Evolutionary conservation across 2,797 vertebrate species (phyloP).

Genomic region (Lagodon rhomboides): DNA sequence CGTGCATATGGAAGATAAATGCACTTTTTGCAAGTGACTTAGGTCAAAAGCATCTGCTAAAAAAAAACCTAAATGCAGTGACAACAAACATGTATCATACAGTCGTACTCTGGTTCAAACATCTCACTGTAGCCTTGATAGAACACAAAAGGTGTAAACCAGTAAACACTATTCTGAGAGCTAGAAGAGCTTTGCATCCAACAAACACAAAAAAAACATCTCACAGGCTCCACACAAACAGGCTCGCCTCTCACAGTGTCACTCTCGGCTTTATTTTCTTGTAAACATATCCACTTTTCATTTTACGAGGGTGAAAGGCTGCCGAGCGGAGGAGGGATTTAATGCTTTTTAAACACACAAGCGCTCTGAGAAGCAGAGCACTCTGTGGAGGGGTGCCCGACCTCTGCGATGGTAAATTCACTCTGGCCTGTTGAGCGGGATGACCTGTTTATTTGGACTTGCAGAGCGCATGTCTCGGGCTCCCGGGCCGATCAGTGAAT

Average conservation of each 20-base stretch:
- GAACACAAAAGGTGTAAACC: neutral
- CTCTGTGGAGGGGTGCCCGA: conserved; percentile 50
- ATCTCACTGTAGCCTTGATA: neutral
- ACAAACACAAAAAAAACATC: conserved; percentile 29
- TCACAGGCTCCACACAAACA: conserved; percentile 11
- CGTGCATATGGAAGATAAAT: neutral
- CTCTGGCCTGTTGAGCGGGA: conserved; percentile 56
- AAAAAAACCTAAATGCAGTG: conserved; percentile 6
- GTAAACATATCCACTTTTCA: conserved; percentile 68
- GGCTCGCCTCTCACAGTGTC: conserved; percentile 30
- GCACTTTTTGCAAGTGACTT: neutral
- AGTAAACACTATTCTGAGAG: neutral
- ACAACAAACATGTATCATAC: neutral
- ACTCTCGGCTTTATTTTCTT: conserved; percentile 51
- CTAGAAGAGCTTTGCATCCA: conserved; percentile 4
- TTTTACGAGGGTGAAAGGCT: conserved; percentile 54
- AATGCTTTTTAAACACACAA: conserved; percentile 63
- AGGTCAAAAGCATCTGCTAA: neutral
- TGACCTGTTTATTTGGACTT: conserved; percentile 83
- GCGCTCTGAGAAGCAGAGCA: conserved; percentile 54
- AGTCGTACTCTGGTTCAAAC: neutral
- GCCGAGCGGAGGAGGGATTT: conserved; percentile 62
- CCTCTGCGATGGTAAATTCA: conserved; percentile 52
- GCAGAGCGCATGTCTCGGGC: conserved; percentile 64
- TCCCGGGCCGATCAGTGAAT: conserved; percentile 68